Base-by-base conservation (phyloP, 2,888 invertebrate species). In the Sthenelais limicola region DNA sequence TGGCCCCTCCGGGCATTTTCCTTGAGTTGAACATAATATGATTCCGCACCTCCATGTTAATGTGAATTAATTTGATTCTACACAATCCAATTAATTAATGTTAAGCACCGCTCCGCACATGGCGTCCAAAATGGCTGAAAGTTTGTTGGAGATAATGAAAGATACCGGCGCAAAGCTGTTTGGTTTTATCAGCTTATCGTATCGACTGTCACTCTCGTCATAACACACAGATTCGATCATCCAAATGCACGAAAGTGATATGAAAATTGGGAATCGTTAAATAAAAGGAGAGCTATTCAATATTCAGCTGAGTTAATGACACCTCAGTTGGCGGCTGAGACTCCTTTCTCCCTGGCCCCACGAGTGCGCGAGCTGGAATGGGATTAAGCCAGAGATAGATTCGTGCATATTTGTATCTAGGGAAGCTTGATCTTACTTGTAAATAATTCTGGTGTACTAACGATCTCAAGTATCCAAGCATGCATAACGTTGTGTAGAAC, bases 1-100 rank as follows among this genome's bases (percentile, higher is more conserved):
- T 12, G 62, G 62, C 38, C 24, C 35, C 62, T 21, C 35, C 9
- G 43, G 43, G 12, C 9, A 18, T 62, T 43, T n/a, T n/a, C n/a
- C n/a, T n/a, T 43, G 43, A 43, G 62, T 62, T n/a, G 24, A 24
- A 21, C 62, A 15, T 62, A 62, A 62, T 62, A 28, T 38, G 62
- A 62, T 62, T 62, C 38, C 62, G 35, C 38, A 26, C 62, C 38
- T 15, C 62, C 9, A 21, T 43, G 38, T 21, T n/a, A 26, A 35
- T 21, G 38, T 5, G 38, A 43, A 24, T 62, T 62, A 62, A 62
- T 62, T 62, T 62, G 62, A 62, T 62, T 62, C 62, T 24, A 18
- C 62, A 38, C 62, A 62, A 62, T 62, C 62, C 62, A 62, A 62
- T 62, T 62, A 62, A 62, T 62, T 62, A 62, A 62, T 38, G 62